Evolutionary conservation across 2,797 vertebrate genomes (phyloP), one percentile per base, ranked within the genome.

Genomic region (Gobio occitaniae): DNA sequence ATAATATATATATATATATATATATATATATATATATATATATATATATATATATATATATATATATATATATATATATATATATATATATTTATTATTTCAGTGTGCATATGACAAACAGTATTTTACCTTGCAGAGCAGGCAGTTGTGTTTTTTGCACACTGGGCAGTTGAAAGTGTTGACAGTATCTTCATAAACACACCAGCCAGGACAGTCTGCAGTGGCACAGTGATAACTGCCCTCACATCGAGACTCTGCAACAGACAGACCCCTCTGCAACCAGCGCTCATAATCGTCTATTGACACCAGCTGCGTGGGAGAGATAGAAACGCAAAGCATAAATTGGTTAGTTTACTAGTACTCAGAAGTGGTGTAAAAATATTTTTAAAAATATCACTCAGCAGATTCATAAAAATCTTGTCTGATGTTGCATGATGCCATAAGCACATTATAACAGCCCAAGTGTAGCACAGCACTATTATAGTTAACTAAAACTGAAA

Each of bases 191-290:
- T 97, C 97, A 32, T 96, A 96, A 90, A 96, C 94, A 82, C 97
- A 97, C 97, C 96, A 97, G 85, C 96, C 97, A 0, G 84, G 90
- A 74, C 97, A 97, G 93, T 97, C 96, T 0, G 94, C 90, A 5
- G 94, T 95, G 16, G 92, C 93, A 86, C 96, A 97, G 91, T 97
- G 96, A 88, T 97, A 97, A 86, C 97, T 97, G 91, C 97, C 95
- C 83, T 94, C 95, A 78, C 96, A 96, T 16, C 96, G 94, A 17
- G 95, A 97, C 94, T 98, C 97, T 0, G 97, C 97, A 88, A 97
- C 95, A 0, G 93, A 95, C 84, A 97, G 92, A 3, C 97, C 92
- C 48, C 95, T 93, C 88, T 97, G 96, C 89, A 97, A 92, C 95
- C 96, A 97, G 7, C 94, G 96, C 83, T 95, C 91, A 7, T 97